A percentile compares a stretch with the other conserved stretches of the same genome.
Evolutionary conservation across 53 echinoderm and acorn worm genomes (phyloP).

Genomic region (Apostichopus leukothele): DNA sequence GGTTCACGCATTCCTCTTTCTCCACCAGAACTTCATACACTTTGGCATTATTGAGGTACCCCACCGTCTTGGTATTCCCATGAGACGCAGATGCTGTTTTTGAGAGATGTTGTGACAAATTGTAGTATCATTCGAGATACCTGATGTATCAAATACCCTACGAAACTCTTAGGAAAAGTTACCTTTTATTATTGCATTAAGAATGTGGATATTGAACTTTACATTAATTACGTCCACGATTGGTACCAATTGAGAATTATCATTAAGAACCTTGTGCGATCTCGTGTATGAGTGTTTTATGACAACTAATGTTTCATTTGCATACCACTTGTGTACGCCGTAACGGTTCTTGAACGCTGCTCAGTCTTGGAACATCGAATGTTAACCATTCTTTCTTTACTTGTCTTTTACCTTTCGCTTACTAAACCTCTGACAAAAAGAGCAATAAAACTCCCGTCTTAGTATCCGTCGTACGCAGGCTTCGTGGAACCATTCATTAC

Average conservation of each 20-base stretch:
- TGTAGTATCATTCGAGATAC: slow-evolving; percentile 12
- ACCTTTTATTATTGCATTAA: too few species aligned
- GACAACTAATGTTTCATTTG: not conserved
- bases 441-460: not conserved
- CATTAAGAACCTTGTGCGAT: not conserved
- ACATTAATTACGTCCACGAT: too few species aligned
- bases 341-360: not conserved
- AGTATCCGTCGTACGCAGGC: not conserved
- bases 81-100: not conserved
- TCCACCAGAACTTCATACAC: not conserved
- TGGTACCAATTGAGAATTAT: too few species aligned
- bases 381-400: not conserved
- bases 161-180: not conserved
- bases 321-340: slow-evolving; percentile 33
- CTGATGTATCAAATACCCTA: not conserved
- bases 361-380: not conserved
- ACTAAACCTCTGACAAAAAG: not conserved
- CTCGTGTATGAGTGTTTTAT: slow-evolving; percentile 23
- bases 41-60: not conserved
- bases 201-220: too few species aligned
- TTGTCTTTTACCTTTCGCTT: slow-evolving; percentile 6
- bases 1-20: not conserved
- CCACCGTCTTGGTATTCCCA: not conserved
- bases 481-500: slow-evolving; percentile 21
- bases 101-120: not conserved